Evolutionary conservation across 2,113 vertebrate species (phyloP), one percentile per base, ranked within the genome.

Genomic region (Clarias batrachus): DNA sequence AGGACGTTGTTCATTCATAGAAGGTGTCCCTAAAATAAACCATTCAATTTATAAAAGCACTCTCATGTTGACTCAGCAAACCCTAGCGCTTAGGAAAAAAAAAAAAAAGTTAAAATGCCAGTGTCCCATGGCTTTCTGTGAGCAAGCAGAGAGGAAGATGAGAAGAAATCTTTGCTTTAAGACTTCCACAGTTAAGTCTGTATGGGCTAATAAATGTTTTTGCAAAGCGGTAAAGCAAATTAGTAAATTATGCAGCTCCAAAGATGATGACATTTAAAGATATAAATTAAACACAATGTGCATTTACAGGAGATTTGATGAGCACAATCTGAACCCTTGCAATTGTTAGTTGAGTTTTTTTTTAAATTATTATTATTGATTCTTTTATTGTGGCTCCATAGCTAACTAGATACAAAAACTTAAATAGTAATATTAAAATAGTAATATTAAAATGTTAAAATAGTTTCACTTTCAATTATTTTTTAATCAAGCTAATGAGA

Each of bases 1-100:
- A 78, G 84, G 84, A 78, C n/a, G 30, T 66, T 85, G 59, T 56
- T 76, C 62, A 79, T 68, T 85, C 74, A 68, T 68, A 63, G 71
- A 65, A 79, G n/a, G 19, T 25, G 48, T 68, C 41, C 73, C 48
- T 79, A 48, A 30, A 66, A 57, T 30, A 19, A 79, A n/a, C 65
- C 62, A 37, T 56, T 13, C 79, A 78, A 85, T 66, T 37, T 25
- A 57, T 52, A 79, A 56, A 66, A 76, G 68, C n/a, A 23, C 30
- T 33, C 84, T 76, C 2, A 30, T 62, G 59, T 30, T 37, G 84
- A 60, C 23, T 41, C 71, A 41, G 63, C 33, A 65, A 76, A 30
- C 27, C 16, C 81, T 54, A 16, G 41, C 0, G 12, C 54, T 70
- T 70, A 25, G 57, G 21, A 68, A 82, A 68, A 82, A 54, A 2